Evolutionary conservation across 2,888 invertebrate species (phyloP).

Genomic region (Drosophila borealis): DNA sequence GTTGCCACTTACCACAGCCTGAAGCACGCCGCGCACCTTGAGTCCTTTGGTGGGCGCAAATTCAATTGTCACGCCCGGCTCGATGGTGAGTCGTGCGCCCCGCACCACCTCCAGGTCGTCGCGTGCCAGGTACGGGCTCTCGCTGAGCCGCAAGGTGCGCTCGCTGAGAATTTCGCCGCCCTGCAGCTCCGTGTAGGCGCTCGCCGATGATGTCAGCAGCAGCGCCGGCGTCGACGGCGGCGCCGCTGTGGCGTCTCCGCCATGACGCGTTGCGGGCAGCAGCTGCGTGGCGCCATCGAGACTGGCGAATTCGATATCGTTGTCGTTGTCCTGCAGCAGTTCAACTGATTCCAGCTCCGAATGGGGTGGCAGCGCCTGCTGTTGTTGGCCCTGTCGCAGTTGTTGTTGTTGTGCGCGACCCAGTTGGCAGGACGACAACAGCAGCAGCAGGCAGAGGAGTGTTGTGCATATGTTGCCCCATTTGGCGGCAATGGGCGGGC

Average conservation of each 20-base stretch:
- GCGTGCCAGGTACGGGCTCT: slow-evolving; percentile 91
- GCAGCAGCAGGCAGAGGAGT: slow-evolving; percentile 40
- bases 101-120: slow-evolving; percentile 92
- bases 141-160: slow-evolving; percentile 82
- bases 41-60: slow-evolving; percentile 97
- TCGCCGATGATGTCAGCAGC: slow-evolving; percentile 63
- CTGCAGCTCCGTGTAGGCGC: slow-evolving; percentile 80
- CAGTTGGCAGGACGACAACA: slow-evolving; percentile 71
- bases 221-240: slow-evolving; percentile 61
- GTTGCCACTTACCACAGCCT: slow-evolving; percentile 92
- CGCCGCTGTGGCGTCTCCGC: slow-evolving; percentile 71
- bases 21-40: slow-evolving; percentile 94
- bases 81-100: slow-evolving; percentile 92
- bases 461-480: slow-evolving; percentile 62
- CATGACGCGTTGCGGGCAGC: slow-evolving; percentile 69
- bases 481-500: slow-evolving; percentile 44
- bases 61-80: slow-evolving; percentile 94
- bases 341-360: slow-evolving; percentile 59
- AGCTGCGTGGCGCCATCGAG: slow-evolving; percentile 80
- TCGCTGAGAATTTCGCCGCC: slow-evolving; percentile 84
- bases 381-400: slow-evolving; percentile 13
- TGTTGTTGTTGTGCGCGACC: slow-evolving; percentile 61
- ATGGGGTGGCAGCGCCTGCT: slow-evolving; percentile 17
- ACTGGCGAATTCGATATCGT: slow-evolving; percentile 81
- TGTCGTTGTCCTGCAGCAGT: slow-evolving; percentile 59